Evolutionary conservation across 2,888 invertebrate species (phyloP).

Genomic region (Alloscopus bannaensis): DNA sequence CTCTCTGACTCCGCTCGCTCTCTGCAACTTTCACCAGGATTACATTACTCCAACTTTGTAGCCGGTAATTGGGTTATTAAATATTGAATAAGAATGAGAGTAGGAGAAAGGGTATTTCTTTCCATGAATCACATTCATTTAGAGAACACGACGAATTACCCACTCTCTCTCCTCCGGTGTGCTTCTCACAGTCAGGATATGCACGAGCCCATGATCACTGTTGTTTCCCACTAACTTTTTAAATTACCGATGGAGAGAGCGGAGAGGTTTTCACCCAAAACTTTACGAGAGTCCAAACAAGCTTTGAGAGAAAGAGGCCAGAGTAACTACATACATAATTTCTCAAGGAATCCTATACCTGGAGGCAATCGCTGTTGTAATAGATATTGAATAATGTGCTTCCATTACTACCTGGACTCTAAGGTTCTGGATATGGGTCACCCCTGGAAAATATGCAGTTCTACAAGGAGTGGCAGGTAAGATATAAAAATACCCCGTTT

Average conservation of each 20-base stretch:
- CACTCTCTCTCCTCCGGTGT: not conserved
- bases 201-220: constrained; percentile 28
- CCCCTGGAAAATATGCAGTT: constrained; percentile 36
- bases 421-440: constrained; percentile 44
- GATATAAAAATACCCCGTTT: constrained; percentile 25
- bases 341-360: constrained; percentile 24
- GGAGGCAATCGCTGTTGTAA: constrained; percentile 23
- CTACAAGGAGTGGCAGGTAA: not conserved
- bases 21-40: constrained; percentile 27
- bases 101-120: constrained; percentile 14
- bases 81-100: constrained; percentile 53
- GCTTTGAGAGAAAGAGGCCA: not conserved
- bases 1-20: not conserved
- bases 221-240: constrained; percentile 15
- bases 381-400: constrained; percentile 1
- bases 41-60: constrained; percentile 41
- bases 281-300: constrained; percentile 13
- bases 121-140: constrained; percentile 42
- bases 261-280: not conserved
- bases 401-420: too few species aligned
- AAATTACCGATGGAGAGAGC: constrained; percentile 14
- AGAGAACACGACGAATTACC: constrained; percentile 20
- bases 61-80: constrained; percentile 52
- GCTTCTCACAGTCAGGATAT: too few species aligned
- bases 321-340: constrained; percentile 9